These are phyloP conservation scores for Coptodon rendalli DNA, from an alignment of 2,113 vertebrate genomes.

Conservation along the genomic window DNA sequence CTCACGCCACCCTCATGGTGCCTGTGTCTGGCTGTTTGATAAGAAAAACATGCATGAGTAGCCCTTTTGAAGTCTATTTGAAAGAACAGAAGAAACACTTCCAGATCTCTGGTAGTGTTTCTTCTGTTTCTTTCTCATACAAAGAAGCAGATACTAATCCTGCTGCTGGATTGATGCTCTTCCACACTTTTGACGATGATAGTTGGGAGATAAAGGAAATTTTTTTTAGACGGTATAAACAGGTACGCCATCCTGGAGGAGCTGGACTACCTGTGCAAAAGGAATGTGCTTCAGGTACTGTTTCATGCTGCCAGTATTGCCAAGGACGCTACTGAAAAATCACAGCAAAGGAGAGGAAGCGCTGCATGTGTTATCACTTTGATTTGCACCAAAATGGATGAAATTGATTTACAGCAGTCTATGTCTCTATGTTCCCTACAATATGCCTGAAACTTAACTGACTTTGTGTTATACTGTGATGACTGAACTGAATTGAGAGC, in stretches of 20 bases:
- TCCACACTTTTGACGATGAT: not conserved
- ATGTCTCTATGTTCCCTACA: not conserved
- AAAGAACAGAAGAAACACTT: not conserved
- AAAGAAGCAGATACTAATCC: not conserved
- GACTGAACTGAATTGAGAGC: not conserved
- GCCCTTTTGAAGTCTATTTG: not conserved
- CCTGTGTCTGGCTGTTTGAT: not conserved
- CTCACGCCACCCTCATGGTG: not conserved
- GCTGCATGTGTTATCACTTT: not conserved
- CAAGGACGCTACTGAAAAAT: not conserved
- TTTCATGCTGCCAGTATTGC: not conserved
- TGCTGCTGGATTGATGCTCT: not conserved
- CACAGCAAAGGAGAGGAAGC: not conserved
- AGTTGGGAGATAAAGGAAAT: not conserved
- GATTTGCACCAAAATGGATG: not conserved
- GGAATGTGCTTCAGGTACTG: not conserved
- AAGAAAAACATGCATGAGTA: not conserved
- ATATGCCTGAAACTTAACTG: not conserved
- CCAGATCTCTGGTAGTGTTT: not conserved
- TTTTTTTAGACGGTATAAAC: not conserved
- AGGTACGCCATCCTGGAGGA: not conserved
- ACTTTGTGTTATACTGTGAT: not conserved
- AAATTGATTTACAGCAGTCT: not conserved
- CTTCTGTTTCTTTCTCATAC: not conserved
- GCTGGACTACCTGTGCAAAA: not conserved